A percentile compares a stretch with the other conserved stretches of the same genome.
Conservation (phyloP, 2,888 invertebrate species). For the Melangyna quadrimaculata region DNA sequence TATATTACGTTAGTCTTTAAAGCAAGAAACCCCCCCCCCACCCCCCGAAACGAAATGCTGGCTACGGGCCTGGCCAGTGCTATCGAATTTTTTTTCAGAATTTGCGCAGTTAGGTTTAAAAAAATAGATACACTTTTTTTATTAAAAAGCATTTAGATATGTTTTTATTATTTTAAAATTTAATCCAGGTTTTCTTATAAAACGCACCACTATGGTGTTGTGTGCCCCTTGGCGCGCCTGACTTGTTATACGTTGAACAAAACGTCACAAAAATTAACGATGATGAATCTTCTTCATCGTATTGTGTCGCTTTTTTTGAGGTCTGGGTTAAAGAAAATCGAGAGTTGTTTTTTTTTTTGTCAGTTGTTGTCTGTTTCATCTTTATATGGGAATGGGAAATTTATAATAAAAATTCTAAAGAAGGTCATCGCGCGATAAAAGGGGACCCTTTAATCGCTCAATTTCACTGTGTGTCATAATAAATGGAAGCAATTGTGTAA, state of each 20-base stretch:
- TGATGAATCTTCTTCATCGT: constrained; percentile 41
- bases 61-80: too few species aligned
- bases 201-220: neutral
- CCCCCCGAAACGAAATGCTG: too few species aligned
- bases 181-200: neutral
- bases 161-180: neutral
- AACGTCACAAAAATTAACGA: constrained; percentile 27
- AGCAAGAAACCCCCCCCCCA: too few species aligned
- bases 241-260: neutral
- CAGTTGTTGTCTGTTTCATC: neutral
- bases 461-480: constrained; percentile 43
- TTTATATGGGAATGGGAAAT: constrained; percentile 23
- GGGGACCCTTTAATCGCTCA: constrained; percentile 37
- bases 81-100: too few species aligned
- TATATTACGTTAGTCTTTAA: too few species aligned
- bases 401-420: neutral
- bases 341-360: constrained; percentile 57
- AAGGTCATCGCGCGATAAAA: constrained; percentile 37
- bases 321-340: constrained; percentile 69
- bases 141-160: too few species aligned
- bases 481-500: constrained; percentile 56
- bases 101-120: too few species aligned
- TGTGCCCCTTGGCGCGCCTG: neutral
- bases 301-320: constrained; percentile 34
- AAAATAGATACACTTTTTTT: too few species aligned